Base-by-base conservation (phyloP, 1,140 invertebrate genomes). In the Sycophila sp. region DNA sequence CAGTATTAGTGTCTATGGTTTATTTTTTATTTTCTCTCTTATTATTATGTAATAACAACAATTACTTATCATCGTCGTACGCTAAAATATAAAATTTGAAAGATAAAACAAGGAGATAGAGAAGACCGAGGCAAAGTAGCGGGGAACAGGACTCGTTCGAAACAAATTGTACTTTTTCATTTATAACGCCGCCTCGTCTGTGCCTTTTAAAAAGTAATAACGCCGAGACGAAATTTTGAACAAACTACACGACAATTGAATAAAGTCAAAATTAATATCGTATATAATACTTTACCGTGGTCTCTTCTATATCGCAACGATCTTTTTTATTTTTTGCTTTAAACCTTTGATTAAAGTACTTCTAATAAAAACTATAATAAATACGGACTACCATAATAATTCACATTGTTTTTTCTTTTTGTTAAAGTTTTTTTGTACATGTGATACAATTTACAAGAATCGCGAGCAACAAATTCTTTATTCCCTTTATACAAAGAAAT, bases 81-180 rank as follows among this genome's bases (percentile, higher is more conserved):
- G 49, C 56, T 51, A 69, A 69, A 51, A 60, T 60, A 60, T 69
- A 68, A 68, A 59, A 68, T 68, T 68, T 49, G 30, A 58, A 66
- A 59, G 55, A 49, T 68, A 28, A 59, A 59, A 55, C 55, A 68
- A 68, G 28, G 40, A 51, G 15, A 59, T 49, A 68, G 65, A 59
- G 19, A 28, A 68, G 55, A 68, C 49, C 24, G 32, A 40, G 47
- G 49, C 34, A 65, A 65, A 53, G 63, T 55, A 15, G 40, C 8
- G n/a, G n/a, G n/a, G n/a, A n/a, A n/a, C n/a, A n/a, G n/a, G n/a
- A n/a, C n/a, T n/a, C n/a, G n/a, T n/a, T n/a, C n/a, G n/a, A n/a
- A n/a, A n/a, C n/a, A n/a, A n/a, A n/a, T n/a, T n/a, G n/a, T n/a
- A n/a, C n/a, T n/a, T n/a, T n/a, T n/a, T n/a, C n/a, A n/a, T n/a